Conservation (phyloP, 2,888 invertebrate genomes). For the Notodonta ziczac region DNA sequence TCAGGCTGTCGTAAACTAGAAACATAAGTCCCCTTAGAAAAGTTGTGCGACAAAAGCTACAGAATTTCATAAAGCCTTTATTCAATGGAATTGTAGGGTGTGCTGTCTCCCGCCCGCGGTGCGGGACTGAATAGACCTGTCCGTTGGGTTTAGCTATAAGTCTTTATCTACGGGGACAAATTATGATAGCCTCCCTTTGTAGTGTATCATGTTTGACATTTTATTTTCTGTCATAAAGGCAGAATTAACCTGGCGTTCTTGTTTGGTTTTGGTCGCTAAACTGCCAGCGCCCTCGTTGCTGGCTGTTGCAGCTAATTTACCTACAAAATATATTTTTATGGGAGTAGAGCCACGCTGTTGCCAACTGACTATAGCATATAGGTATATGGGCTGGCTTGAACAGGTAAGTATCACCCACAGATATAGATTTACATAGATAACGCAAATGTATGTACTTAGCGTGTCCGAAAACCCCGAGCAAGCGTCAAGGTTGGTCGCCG, state of each 20-base stretch:
- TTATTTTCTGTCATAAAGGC: not conserved
- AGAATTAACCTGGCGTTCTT: not conserved
- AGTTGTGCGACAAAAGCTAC: conserved; percentile 33
- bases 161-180: conserved; percentile 18
- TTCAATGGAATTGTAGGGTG: conserved; percentile 30
- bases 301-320: too few relatives aligned
- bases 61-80: conserved; percentile 40
- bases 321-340: too few relatives aligned
- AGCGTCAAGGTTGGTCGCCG: too few relatives aligned
- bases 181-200: conserved; percentile 16
- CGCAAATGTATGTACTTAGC: too few relatives aligned
- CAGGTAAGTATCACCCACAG: too few relatives aligned
- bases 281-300: too few relatives aligned
- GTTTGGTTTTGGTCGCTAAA: not conserved
- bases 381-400: too few relatives aligned
- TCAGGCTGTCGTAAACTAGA: conserved; percentile 20
- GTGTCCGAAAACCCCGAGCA: too few relatives aligned
- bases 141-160: conserved; percentile 16
- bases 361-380: too few relatives aligned
- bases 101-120: conserved; percentile 7
- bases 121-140: conserved; percentile 23
- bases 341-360: too few relatives aligned
- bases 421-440: too few relatives aligned
- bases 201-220: not conserved
- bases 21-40: conserved; percentile 32